Evolutionary conservation across 2,888 invertebrate genomes (phyloP).

Genomic region (Linyphia triangularis): DNA sequence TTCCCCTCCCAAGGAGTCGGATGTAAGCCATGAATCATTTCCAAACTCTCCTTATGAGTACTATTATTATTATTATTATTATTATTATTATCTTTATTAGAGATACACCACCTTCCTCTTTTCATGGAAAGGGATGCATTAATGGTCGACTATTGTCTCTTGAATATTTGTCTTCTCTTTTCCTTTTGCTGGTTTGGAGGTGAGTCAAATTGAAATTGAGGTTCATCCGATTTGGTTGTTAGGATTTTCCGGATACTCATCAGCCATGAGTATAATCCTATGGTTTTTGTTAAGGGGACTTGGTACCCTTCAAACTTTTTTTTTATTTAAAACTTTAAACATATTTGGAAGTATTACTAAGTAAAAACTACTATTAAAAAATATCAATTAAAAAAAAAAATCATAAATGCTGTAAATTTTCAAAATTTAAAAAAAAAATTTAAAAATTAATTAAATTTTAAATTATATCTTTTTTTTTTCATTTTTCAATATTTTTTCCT

Average conservation of each 20-base stretch:
- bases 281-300: no score
- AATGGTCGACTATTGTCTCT: slow-evolving; percentile 35
- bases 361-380: no score
- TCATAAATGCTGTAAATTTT: no score
- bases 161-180: background rate
- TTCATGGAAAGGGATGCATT: background rate
- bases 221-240: background rate
- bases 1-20: slow-evolving; percentile 45
- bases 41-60: background rate
- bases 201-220: background rate
- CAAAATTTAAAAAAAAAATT: no score
- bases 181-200: background rate
- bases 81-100: background rate
- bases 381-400: no score
- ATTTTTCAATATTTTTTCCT: no score
- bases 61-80: background rate
- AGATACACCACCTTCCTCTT: background rate
- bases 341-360: no score
- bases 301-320: no score
- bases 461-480: no score
- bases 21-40: slow-evolving; percentile 62
- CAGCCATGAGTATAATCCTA: background rate
- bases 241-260: background rate
- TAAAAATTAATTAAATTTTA: no score
- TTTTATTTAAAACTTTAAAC: no score